A percentile compares a stretch with the other conserved stretches of the same genome.
Evolutionary conservation across 2,888 invertebrate genomes (phyloP).

Genomic region (Agrypnus murinus): DNA sequence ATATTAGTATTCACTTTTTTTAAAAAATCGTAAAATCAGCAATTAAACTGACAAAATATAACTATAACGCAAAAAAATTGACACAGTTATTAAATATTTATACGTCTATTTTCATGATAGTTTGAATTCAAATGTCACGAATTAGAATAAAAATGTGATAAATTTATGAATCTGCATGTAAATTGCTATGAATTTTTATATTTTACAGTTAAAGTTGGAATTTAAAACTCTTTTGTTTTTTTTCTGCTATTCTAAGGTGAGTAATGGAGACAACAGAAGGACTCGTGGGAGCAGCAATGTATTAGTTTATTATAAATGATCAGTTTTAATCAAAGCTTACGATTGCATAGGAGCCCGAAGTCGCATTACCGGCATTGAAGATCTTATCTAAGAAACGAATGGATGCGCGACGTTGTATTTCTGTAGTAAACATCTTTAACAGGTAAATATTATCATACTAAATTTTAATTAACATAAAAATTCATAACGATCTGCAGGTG

Average conservation of each 20-base stretch:
- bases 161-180: background rate
- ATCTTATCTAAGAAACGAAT: conserved; percentile 49
- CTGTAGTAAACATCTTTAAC: conserved; percentile 52
- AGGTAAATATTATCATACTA: conserved; percentile 52
- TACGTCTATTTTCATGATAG: background rate
- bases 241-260: conserved; percentile 22
- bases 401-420: conserved; percentile 49
- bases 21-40: background rate
- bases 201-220: too few species aligned
- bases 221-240: conserved; percentile 18
- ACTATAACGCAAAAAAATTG: background rate
- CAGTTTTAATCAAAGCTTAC: conserved; percentile 50
- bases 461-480: conserved; percentile 52
- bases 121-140: background rate
- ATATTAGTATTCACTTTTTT: background rate
- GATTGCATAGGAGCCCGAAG: conserved; percentile 49
- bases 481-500: conserved; percentile 50
- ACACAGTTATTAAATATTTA: background rate
- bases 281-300: conserved; percentile 29
- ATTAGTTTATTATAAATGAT: conserved; percentile 48
- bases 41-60: conserved; percentile 8
- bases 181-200: background rate
- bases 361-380: conserved; percentile 51
- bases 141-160: background rate
- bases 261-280: conserved; percentile 37